Conservation (phyloP, 1,140 invertebrate genomes). For the Hermetia illucens region DNA sequence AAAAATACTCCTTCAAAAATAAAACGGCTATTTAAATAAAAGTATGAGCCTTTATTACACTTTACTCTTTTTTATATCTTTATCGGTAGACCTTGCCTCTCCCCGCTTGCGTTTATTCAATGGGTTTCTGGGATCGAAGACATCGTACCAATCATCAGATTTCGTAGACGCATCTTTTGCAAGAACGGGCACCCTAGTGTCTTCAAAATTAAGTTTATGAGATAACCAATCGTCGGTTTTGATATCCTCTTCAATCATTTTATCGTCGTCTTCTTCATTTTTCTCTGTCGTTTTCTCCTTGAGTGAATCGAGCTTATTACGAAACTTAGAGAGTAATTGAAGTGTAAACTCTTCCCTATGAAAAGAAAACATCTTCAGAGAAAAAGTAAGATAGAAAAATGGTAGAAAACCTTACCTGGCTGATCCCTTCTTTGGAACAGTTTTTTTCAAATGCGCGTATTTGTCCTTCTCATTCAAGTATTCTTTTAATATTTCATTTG, state of each 20-base stretch:
- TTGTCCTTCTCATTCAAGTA: conserved; percentile 64
- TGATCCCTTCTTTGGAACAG: conserved; percentile 54
- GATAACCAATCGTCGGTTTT: conserved; percentile 49
- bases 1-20: too few species aligned
- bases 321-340: conserved; percentile 68
- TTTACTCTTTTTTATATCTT: too few species aligned
- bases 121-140: conserved; percentile 89
- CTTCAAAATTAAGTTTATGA: conserved; percentile 67
- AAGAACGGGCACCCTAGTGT: conserved; percentile 54
- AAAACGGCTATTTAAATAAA: too few species aligned
- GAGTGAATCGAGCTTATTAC: conserved; percentile 52
- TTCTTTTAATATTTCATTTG: conserved; percentile 51
- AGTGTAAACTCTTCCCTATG: conserved; percentile 57
- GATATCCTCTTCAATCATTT: conserved; percentile 32
- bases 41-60: too few species aligned
- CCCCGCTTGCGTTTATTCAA: conserved; percentile 80
- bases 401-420: conserved; percentile 31
- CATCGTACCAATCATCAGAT: conserved; percentile 90
- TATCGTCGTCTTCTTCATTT: conserved; percentile 13
- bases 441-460: conserved; percentile 53
- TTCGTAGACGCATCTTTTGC: conserved; percentile 94
- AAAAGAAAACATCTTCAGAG: conserved; percentile 8
- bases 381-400: conserved; percentile 4
- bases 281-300: conserved; percentile 40
- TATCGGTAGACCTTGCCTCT: conserved; percentile 17